Conservation (phyloP, 1,140 invertebrate genomes). For the Onthophagus taurus region DNA sequence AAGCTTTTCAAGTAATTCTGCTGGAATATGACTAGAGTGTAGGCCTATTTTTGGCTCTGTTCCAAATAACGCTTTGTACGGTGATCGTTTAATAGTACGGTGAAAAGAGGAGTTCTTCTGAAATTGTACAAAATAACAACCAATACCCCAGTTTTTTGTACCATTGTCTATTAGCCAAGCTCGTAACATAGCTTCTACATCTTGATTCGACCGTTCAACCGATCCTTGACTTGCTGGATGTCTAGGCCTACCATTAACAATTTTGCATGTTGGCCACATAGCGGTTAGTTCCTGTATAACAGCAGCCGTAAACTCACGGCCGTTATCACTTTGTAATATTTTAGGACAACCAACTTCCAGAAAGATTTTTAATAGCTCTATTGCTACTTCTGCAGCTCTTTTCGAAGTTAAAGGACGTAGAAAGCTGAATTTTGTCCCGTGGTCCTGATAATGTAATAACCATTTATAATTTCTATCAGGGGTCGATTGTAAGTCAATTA, state of each 20-base stretch:
- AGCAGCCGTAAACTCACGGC: constrained; percentile 29
- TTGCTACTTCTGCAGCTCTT: constrained; percentile 19
- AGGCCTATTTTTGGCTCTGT: constrained; percentile 19
- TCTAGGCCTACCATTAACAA: constrained; percentile 27
- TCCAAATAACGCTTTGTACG: constrained; percentile 24
- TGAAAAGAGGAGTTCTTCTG: constrained; percentile 24
- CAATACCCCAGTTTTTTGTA: constrained; percentile 20
- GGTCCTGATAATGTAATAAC: constrained; percentile 35
- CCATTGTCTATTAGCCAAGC: constrained; percentile 24
- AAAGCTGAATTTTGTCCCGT: constrained; percentile 33
- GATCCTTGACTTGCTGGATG: constrained; percentile 16
- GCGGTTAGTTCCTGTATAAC: constrained; percentile 30
- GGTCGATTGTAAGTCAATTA: constrained; percentile 25
- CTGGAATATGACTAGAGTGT: constrained; percentile 9
- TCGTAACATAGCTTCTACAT: constrained; percentile 19
- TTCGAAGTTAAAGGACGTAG: constrained; percentile 29
- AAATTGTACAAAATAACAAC: constrained; percentile 13
- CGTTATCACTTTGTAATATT: constrained; percentile 33
- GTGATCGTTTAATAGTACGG: constrained; percentile 21
- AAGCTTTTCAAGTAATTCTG: constrained; percentile 11
- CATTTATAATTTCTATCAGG: constrained; percentile 30
- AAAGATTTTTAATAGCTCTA: constrained; percentile 11
- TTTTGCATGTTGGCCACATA: constrained; percentile 25
- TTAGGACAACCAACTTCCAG: constrained; percentile 24
- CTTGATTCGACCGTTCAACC: constrained; percentile 26